Base-by-base conservation (phyloP, 2,113 vertebrate species). In the Chascanopsetta lugubris region DNA sequence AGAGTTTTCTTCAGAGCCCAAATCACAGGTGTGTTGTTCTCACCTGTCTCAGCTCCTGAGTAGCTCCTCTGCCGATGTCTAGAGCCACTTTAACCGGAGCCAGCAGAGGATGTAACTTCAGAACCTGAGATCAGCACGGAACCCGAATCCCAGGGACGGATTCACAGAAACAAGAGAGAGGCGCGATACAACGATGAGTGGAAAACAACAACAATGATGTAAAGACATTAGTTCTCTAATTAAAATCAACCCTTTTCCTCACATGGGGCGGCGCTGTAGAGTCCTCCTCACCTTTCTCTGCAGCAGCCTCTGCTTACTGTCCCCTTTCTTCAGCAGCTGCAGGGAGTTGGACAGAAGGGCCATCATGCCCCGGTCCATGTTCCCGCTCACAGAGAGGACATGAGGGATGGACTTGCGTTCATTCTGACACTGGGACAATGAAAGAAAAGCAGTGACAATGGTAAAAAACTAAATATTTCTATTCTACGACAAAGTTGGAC, bases 41-140 rank as follows among this genome's bases (percentile, higher is more conserved):
- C 72, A 97, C 97, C 95, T 95, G 96, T 43, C 96, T 93, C 17
- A 96, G 85, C 53, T 98, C 97, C 55, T 80, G 34, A 2, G 94
- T 91, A 25, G 94, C 91, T 68, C 97, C 95, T 82, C 85, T 93
- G 56, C 93, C 92, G 68, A 96, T 83, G 73, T 96, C 94, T 87
- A 99, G 74, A 43, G 96, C 95, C 48, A 97, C 93, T 90, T 97
- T 99, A 24, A 99, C 48, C 10, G 97, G 97, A 5, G 94, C 90
- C 82, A 99, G 88, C 59, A 90, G 91, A 30, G 97, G 96, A 81
- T 99, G 97, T 65, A 99, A 92, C 82, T 96, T 99, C 77, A 99
- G 91, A 17, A 98, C 96, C 97, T 99, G 74, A 55, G 79, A 77
- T 69, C 2, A 64, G 32, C 29, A 62, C 8, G 17, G 10, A 62